Evolutionary conservation across 2,888 invertebrate species (phyloP).

Genomic region (Meandrusa payeni): DNA sequence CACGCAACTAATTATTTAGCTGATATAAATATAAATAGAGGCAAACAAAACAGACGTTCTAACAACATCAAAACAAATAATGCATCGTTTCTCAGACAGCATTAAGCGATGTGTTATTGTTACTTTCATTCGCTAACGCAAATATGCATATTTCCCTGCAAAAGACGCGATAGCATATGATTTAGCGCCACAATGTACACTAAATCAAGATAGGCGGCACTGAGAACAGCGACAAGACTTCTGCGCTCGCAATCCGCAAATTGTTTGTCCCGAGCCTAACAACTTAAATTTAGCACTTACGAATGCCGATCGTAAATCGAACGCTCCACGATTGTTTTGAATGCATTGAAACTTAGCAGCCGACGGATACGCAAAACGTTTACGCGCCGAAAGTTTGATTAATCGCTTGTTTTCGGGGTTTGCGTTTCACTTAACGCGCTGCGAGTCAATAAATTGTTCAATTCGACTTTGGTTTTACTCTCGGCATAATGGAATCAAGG

Average conservation of each 20-base stretch:
- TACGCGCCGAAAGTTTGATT: conserved; percentile 58
- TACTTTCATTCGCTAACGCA: conserved; percentile 21
- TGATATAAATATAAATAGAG: too few species aligned
- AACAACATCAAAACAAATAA: conserved; percentile 19
- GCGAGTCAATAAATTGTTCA: conserved; percentile 45
- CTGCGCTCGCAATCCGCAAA: conserved; percentile 72
- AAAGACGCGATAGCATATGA: conserved; percentile 46
- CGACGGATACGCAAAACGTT: conserved; percentile 49
- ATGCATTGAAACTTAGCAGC: conserved; percentile 63
- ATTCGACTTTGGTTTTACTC: conserved; percentile 34
- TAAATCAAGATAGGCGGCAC: conserved; percentile 71
- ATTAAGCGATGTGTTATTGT: conserved; percentile 10
- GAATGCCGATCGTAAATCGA: conserved; percentile 75
- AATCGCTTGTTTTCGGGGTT: conserved; percentile 47
- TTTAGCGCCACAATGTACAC: conserved; percentile 61
- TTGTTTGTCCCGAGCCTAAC: conserved; percentile 75
- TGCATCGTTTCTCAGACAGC: conserved; percentile 10
- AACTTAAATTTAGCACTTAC: conserved; percentile 76
- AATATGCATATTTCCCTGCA: conserved; percentile 29
- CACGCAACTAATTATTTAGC: background rate
- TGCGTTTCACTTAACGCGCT: conserved; percentile 40
- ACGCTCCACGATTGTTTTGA: conserved; percentile 70
- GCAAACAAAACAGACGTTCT: too few species aligned
- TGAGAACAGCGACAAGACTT: conserved; percentile 57
- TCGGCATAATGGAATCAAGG: conserved; percentile 33